Evolutionary conservation across 2,888 invertebrate species (phyloP).

Genomic region (Hirtodrosophila trivittata): DNA sequence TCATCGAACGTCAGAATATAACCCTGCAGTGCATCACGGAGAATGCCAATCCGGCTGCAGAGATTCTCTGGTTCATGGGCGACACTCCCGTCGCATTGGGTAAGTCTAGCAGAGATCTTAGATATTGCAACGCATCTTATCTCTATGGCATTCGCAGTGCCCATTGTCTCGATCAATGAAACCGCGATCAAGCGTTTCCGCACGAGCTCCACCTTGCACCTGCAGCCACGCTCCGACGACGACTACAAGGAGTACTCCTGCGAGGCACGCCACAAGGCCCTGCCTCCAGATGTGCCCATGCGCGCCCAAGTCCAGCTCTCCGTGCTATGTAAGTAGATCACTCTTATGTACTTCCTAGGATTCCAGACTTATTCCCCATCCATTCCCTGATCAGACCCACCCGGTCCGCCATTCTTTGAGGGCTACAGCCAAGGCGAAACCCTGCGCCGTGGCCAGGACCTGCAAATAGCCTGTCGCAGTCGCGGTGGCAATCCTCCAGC

Average conservation of each 20-base stretch:
- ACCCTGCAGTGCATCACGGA: constrained; percentile 81
- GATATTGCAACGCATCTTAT: background rate
- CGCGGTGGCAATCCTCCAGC: constrained; percentile 82
- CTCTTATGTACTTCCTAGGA: no score
- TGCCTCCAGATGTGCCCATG: constrained; percentile 82
- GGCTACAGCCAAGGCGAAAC: constrained; percentile 80
- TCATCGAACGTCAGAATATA: constrained; percentile 80
- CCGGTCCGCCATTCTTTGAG: constrained; percentile 82
- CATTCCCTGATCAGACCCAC: constrained; percentile 72
- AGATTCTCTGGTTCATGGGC: constrained; percentile 80
- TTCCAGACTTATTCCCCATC: background rate
- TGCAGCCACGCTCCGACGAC: constrained; percentile 80
- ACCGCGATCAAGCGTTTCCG: constrained; percentile 77
- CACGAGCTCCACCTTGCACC: constrained; percentile 73
- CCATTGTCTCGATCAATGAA: constrained; percentile 77
- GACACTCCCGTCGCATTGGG: constrained; percentile 74
- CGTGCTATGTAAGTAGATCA: constrained; percentile 81
- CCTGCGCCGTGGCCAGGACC: constrained; percentile 79
- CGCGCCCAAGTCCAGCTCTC: constrained; percentile 81
- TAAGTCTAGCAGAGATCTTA: constrained; percentile 15
- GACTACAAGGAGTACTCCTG: constrained; percentile 82
- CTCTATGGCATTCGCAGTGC: constrained; percentile 38
- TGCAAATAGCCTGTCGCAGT: constrained; percentile 82
- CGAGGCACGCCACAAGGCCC: constrained; percentile 81
- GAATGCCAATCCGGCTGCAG: constrained; percentile 82